phyloP scores from a whole-genome alignment of 2,797 vertebrate genomes.

The Dipus sagitta region DNA sequence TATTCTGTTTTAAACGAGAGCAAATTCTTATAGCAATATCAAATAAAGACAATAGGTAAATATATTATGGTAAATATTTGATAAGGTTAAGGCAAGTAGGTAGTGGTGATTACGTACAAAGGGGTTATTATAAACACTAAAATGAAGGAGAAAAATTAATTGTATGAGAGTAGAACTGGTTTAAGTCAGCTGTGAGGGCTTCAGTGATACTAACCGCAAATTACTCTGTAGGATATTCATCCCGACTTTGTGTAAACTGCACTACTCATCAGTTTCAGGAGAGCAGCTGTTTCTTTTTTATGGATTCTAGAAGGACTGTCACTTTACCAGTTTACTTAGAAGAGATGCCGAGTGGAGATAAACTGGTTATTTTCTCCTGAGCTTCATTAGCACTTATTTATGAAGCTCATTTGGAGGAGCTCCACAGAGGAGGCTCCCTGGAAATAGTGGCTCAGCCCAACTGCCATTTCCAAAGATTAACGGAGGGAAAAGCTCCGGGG shows the following conservation, averaged over 20 bases:
- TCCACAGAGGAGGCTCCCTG: not conserved
- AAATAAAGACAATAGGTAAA: not conserved
- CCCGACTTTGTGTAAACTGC: not conserved
- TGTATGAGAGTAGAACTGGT: not conserved
- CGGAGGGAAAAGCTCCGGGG: not conserved
- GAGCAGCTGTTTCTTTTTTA: not conserved
- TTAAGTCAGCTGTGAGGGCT: not conserved
- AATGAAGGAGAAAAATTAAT: slow-evolving; percentile 47
- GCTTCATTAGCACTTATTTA: slow-evolving; percentile 1
- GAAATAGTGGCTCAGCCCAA: not conserved
- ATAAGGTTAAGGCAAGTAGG: not conserved
- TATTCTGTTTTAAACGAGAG: slow-evolving; percentile 18
- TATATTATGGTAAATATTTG: not conserved
- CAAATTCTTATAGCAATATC: not conserved
- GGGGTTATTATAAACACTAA: not conserved
- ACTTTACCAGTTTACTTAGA: not conserved
- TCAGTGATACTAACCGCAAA: slow-evolving; percentile 1
- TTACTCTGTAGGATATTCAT: not conserved
- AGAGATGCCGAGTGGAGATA: not conserved
- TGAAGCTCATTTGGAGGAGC: not conserved
- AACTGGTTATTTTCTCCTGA: not conserved
- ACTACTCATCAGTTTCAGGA: not conserved
- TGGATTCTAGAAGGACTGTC: not conserved
- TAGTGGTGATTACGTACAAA: not conserved
- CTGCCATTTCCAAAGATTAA: not conserved